phyloP scores from a whole-genome alignment of 1,140 invertebrate genomes.

The Mercenaria mercenaria region DNA sequence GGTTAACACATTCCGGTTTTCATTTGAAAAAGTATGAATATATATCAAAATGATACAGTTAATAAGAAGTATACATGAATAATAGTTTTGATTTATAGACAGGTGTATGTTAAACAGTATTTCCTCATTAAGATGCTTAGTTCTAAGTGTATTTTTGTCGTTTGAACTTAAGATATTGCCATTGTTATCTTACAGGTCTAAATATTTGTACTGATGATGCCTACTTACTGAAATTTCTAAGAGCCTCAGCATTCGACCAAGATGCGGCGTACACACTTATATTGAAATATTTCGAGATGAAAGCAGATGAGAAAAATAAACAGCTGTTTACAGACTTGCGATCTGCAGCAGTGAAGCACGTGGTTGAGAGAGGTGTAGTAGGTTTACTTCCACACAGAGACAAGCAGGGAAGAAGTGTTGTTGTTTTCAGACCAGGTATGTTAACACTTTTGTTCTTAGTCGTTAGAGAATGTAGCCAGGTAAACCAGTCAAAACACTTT shows the following conservation, averaged over 20 bases:
- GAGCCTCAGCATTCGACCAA: constrained; percentile 93
- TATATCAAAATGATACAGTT: too few species aligned
- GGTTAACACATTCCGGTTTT: too few species aligned
- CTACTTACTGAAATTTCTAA: constrained; percentile 93
- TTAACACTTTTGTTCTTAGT: neutral
- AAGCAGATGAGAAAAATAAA: constrained; percentile 89
- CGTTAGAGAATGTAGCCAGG: neutral
- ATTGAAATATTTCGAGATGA: constrained; percentile 93
- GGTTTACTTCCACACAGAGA: constrained; percentile 92
- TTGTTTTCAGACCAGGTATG: constrained; percentile 88
- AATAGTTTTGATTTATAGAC: too few species aligned
- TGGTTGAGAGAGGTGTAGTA: constrained; percentile 92
- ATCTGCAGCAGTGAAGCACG: constrained; percentile 90
- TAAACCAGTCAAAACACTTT: neutral
- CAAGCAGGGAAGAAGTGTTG: constrained; percentile 91
- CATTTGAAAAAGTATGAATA: too few species aligned
- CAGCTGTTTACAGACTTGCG: constrained; percentile 90
- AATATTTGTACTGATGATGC: constrained; percentile 89
- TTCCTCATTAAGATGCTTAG: too few species aligned
- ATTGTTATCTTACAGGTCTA: constrained; percentile 70
- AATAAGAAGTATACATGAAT: too few species aligned
- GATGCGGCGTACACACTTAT: constrained; percentile 93
- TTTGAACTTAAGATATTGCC: too few species aligned
- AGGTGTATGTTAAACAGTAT: too few species aligned
- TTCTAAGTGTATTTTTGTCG: too few species aligned